Base-by-base conservation (phyloP, 1,140 invertebrate genomes). In the Trichonephila inaurata region DNA sequence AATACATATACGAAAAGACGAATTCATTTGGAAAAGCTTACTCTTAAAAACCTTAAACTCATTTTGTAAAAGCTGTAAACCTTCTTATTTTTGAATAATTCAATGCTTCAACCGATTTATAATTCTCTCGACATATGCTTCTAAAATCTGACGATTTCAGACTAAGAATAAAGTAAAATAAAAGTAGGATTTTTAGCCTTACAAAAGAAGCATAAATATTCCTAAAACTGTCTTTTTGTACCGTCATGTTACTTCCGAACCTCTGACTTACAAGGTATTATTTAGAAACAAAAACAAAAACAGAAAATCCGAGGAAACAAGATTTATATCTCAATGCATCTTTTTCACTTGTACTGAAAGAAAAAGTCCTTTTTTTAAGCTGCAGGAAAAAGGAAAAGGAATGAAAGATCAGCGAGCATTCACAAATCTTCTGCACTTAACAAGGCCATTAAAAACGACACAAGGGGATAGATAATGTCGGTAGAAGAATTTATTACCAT, bases 371-470 rank as follows among this genome's bases (percentile, higher is more conserved):
- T 62, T 87, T 28, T 21, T 16, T 88, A 40, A 64, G 86, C n/a
- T 8, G 86, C 66, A 40, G 33, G 60, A 40, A 12, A 40, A 51
- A 14, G 18, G n/a, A 85, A 85, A 85, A 60, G 10, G 60, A 88
- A 88, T 62, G 24, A 66, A 64, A 62, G 86, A 88, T 62, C 83
- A 85, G 51, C 24, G 83, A 61, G 64, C 61, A 62, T 64, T 64
- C 86, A 64, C 62, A 88, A 88, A 88, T 88, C 86, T 88, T 88
- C 86, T 64, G 86, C 86, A 64, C 86, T 88, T 88, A 88, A 88
- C 86, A 88, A 88, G 86, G 33, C 86, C 62, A 88, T 88, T 64
- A 88, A 64, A 88, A 88, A 21, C 60, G 86, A 88, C 86, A 64
- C 60, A 28, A 88, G 62, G 33, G 51, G 33, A 64, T 61, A 88